Percentiles rank a stretch among this genome's conserved stretches.
These are phyloP conservation scores for Melanotaenia trifasciata DNA, from an alignment of 2,797 vertebrate genomes.

Conservation along the genomic window DNA sequence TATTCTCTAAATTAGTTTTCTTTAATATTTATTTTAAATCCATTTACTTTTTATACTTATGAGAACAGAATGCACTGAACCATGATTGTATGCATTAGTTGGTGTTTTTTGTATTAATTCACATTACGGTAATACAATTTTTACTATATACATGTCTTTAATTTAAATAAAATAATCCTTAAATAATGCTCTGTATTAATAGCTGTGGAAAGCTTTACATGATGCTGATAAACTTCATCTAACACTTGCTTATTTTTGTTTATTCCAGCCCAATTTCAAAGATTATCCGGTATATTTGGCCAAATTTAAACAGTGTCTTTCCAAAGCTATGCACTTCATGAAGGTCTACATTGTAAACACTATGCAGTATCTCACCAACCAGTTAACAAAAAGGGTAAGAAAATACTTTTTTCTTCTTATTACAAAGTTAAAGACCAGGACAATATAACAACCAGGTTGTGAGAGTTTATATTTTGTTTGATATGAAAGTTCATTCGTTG, in stretches of 20 bases:
- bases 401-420: not conserved
- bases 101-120: not conserved
- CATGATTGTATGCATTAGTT: not conserved
- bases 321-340: slow-evolving; percentile 97
- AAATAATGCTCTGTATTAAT: not conserved
- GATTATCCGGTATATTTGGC: slow-evolving; percentile 94
- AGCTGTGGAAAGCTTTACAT: not conserved
- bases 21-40: slow-evolving; percentile 6
- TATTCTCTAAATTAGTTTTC: not conserved
- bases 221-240: not conserved
- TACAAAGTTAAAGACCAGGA: not conserved
- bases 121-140: no score
- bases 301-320: slow-evolving; percentile 97
- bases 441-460: not conserved
- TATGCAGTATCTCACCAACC: slow-evolving; percentile 93
- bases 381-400: slow-evolving; percentile 94
- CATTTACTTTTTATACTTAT: not conserved
- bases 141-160: no score
- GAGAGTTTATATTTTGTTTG: not conserved
- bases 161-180: no score
- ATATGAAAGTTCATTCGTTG: not conserved
- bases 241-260: slow-evolving; percentile 52
- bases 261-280: slow-evolving; percentile 93
- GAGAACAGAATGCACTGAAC: not conserved
- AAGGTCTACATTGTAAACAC: slow-evolving; percentile 94